phyloP scores from a whole-genome alignment of 2,797 vertebrate genomes.

The Oreonectes daqikongensis region DNA sequence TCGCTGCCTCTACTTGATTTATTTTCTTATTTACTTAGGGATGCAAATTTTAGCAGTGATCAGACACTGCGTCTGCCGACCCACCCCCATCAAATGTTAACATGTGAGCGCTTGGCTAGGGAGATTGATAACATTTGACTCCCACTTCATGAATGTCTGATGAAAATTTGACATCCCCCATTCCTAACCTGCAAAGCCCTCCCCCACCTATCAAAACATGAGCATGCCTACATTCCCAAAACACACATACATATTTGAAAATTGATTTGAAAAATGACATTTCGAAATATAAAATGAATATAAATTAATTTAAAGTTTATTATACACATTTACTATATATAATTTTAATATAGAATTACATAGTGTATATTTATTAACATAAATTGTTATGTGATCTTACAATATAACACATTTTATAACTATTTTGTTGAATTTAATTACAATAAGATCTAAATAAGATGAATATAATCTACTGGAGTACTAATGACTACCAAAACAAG shows the following conservation, averaged over 20 bases:
- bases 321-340: too few species aligned
- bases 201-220: slow-evolving; percentile 39
- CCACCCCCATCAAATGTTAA: slow-evolving; percentile 66
- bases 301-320: too few species aligned
- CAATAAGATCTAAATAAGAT: neutral
- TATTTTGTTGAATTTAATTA: neutral
- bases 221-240: slow-evolving; percentile 1
- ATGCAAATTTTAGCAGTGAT: slow-evolving; percentile 83
- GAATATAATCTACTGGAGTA: too few species aligned
- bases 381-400: too few species aligned
- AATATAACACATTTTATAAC: too few species aligned
- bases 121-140: slow-evolving; percentile 81
- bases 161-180: slow-evolving; percentile 62
- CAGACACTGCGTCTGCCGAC: slow-evolving; percentile 72
- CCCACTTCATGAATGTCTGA: slow-evolving; percentile 80
- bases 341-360: too few species aligned
- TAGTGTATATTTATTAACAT: too few species aligned
- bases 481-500: slow-evolving; percentile 6
- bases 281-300: too few species aligned
- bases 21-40: slow-evolving; percentile 87
- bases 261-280: too few species aligned
- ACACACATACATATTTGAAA: too few species aligned
- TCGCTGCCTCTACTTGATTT: slow-evolving; percentile 80
- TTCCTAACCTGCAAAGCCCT: slow-evolving; percentile 49
- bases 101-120: slow-evolving; percentile 62